Base-by-base conservation (phyloP, 1,140 invertebrate genomes). In the Drosophila gunungcola region DNA sequence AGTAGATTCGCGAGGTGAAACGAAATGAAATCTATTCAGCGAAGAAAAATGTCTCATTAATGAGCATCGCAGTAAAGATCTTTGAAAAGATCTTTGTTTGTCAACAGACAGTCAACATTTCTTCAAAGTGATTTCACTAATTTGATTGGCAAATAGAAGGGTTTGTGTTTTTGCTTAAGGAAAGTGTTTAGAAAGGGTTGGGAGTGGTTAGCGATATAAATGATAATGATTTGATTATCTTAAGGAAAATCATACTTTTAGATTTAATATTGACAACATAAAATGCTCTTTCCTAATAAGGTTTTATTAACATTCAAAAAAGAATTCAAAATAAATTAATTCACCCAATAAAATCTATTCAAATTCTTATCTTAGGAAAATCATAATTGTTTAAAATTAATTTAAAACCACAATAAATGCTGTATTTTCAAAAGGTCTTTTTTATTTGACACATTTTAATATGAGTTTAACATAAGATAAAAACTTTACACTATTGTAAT, bases 121-220 rank as follows among this genome's bases (percentile, higher is more conserved):
- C 41, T 63, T 49, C 46, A 38, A 55, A 41, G 29, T 57, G 46
- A 45, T 75, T 75, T 75, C 73, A 56, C 73, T 75, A 74, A 75
- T 65, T 74, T 57, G 51, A 64, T 75, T 38, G 43, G 43, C 70
- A 73, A 63, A 48, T 61, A 21, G 73, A 46, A 21, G 16, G 16
- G 16, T 21, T 21, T 21, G 5, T 32, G 54, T 3, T 9, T 43
- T 70, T 60, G 25, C 29, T 48, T 13, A 16, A 45, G 43, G 25
- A 57, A 48, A 42, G 63, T 56, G 36, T 21, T 54, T 48, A n/a
- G 27, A 39, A 21, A 49, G 7, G 61, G 16, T 32, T 39, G 11
- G 34, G 16, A 46, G 11, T 34, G 38, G n/a, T 32, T 0, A 29
- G 12, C 13, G 36, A 36, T 21, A 2, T 16, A 12, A 21, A 53